Base-by-base conservation (phyloP, 2,113 vertebrate species). In the Datnioides undecimradiatus region DNA sequence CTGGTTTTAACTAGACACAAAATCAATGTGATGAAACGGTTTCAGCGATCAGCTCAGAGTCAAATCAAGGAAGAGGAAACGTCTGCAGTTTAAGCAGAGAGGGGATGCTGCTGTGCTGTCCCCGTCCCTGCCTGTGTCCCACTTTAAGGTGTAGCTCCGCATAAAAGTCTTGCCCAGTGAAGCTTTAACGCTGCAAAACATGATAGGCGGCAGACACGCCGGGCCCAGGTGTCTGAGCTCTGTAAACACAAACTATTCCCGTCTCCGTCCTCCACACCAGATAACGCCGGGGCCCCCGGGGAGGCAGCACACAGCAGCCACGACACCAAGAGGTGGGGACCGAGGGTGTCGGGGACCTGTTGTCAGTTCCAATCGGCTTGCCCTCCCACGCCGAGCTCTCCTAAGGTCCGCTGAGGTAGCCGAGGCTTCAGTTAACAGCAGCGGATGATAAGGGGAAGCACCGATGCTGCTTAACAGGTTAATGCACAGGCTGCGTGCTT, bases 321-420 rank as follows among this genome's bases (percentile, higher is more conserved):
- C 12, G 6, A 74, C 66, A 72, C 66, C 68, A 46, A 60, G 67
- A 67, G 43, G 72, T 54, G 69, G 63, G 43, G 27, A 58, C 29
- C 11, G 33, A 23, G 60, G 74, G 85, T 79, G 82, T 76, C 46
- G 23, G 80, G 59, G 81, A 84, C 75, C 80, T 76, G 87, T 71
- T 90, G 90, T 91, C 88, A 90, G 59, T 87, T 91, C 81, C 76
- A 62, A 89, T 91, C 64, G 77, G 52, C 62, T 86, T 10, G 41
- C 68, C 80, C 78, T 40, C 72, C 58, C 41, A 65, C 76, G 40
- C 45, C 7, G 17, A 81, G 77, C 76, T 74, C 67, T 51, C 72
- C 8, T n/a, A 19, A 70, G 41, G 75, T 80, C 74, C 55, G n/a
- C 74, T 51, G 10, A 54, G 81, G 63, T 46, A 67, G 71, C 13